A percentile compares a stretch with the other conserved stretches of the same genome.
Conservation (phyloP, 2,113 vertebrate genomes). For the Toxotes chatareus region DNA sequence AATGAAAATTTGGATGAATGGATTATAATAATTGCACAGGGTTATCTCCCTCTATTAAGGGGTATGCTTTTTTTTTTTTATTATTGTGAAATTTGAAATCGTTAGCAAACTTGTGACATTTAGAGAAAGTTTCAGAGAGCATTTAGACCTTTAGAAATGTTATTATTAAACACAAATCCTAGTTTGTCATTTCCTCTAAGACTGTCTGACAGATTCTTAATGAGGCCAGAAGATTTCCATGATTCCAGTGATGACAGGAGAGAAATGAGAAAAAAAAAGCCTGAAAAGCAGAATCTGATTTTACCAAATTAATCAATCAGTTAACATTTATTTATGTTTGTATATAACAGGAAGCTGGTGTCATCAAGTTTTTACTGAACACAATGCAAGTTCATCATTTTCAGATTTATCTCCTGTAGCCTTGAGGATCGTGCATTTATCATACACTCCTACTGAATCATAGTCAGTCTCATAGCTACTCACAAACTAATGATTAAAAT, state of each 20-base stretch:
- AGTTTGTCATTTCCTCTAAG: background rate
- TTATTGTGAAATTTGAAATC: constrained; percentile 9
- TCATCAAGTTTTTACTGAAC: constrained; percentile 30
- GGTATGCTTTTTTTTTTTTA: constrained; percentile 15
- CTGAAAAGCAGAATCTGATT: background rate
- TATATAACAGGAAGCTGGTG: constrained; percentile 14
- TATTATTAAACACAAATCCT: constrained; percentile 2
- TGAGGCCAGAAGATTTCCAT: background rate
- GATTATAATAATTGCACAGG: constrained; percentile 29
- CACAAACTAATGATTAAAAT: constrained; percentile 40
- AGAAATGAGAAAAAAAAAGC: background rate
- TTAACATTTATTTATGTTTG: background rate
- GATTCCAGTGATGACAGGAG: constrained; percentile 9
- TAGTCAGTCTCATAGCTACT: constrained; percentile 21
- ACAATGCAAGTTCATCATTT: constrained; percentile 17
- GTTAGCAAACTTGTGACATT: constrained; percentile 4
- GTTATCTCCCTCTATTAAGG: constrained; percentile 25
- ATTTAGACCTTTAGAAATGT: background rate
- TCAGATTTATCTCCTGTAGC: constrained; percentile 8
- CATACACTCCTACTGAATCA: constrained; percentile 27
- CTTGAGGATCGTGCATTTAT: constrained; percentile 27
- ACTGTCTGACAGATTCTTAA: constrained; percentile 37
- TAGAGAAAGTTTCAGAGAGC: background rate
- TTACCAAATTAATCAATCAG: constrained; percentile 10
- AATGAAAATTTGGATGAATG: constrained; percentile 35